These are phyloP conservation scores for Ophraella communa DNA, from an alignment of 2,888 invertebrate species.

Conservation along the genomic window DNA sequence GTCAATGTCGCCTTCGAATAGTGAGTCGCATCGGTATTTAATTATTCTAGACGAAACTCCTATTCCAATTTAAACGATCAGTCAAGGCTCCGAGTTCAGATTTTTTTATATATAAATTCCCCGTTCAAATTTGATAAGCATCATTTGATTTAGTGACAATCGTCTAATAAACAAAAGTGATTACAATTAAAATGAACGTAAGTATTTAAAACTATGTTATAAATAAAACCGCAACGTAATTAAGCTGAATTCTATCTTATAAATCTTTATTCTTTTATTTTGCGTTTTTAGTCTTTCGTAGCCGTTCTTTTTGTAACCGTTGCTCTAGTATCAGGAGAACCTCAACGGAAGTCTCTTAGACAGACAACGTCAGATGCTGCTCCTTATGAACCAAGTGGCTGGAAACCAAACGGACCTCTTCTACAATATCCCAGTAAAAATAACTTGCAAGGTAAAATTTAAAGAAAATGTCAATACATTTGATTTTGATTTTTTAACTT, in stretches of 20 bases:
- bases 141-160: conserved; percentile 30
- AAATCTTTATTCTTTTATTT: not conserved
- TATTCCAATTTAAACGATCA: conserved; percentile 1
- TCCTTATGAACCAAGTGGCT: conserved; percentile 60
- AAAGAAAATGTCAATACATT: not conserved
- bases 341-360: conserved; percentile 56
- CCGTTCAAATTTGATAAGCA: conserved; percentile 22
- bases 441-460: conserved; percentile 24
- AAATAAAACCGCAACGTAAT: too few relatives aligned
- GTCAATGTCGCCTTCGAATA: conserved; percentile 26
- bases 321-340: conserved; percentile 59
- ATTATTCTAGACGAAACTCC: not conserved
- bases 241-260: too few relatives aligned
- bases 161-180: conserved; percentile 4
- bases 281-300: conserved; percentile 54
- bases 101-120: conserved; percentile 29
- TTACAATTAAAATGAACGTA: conserved; percentile 27
- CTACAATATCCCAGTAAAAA: conserved; percentile 56
- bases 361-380: conserved; percentile 40
- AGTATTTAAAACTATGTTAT: conserved; percentile 4
- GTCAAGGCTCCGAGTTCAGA: conserved; percentile 1
- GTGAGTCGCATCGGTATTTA: conserved; percentile 2
- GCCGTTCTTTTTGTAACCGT: conserved; percentile 56
- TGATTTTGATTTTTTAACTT: not conserved
- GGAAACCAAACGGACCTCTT: conserved; percentile 59